phyloP scores from a whole-genome alignment of 2,113 vertebrate genomes.

The Cyprinodon tularosa region DNA sequence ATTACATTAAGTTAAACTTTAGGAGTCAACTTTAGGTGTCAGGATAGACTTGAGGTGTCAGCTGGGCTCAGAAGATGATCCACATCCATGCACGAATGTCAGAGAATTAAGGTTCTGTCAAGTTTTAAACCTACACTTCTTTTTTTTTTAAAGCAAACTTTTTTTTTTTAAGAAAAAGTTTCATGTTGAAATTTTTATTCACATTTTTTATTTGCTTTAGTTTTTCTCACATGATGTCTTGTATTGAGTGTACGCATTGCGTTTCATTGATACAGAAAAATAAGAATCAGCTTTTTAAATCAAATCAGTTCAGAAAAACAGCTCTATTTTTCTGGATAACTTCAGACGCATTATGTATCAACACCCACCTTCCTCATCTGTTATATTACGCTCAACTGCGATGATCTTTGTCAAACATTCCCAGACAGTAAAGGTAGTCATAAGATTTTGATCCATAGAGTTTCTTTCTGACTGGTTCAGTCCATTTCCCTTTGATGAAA shows the following conservation, averaged over 20 bases:
- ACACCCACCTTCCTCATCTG: not conserved
- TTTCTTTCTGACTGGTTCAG: too few species aligned
- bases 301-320: not conserved
- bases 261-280: not conserved
- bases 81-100: slow-evolving; percentile 30
- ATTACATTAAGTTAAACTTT: slow-evolving; percentile 44
- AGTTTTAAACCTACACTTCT: slow-evolving; percentile 13
- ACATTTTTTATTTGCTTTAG: not conserved
- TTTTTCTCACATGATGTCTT: not conserved
- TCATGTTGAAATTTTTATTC: not conserved
- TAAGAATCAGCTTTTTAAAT: not conserved
- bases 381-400: not conserved
- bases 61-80: slow-evolving; percentile 30
- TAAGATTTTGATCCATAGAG: too few species aligned
- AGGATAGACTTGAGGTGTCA: slow-evolving; percentile 19
- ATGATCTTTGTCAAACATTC: not conserved
- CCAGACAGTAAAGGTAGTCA: too few species aligned
- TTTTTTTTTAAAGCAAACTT: not conserved
- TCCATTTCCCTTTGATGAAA: too few species aligned
- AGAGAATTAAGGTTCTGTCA: slow-evolving; percentile 12
- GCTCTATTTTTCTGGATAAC: not conserved
- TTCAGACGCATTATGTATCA: not conserved
- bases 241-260: too few species aligned
- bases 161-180: not conserved
- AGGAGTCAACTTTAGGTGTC: slow-evolving; percentile 11